A percentile compares a stretch with the other conserved stretches of the same genome.
phyloP scores from a whole-genome alignment of 2,888 invertebrate species.

The Melieria picta region DNA sequence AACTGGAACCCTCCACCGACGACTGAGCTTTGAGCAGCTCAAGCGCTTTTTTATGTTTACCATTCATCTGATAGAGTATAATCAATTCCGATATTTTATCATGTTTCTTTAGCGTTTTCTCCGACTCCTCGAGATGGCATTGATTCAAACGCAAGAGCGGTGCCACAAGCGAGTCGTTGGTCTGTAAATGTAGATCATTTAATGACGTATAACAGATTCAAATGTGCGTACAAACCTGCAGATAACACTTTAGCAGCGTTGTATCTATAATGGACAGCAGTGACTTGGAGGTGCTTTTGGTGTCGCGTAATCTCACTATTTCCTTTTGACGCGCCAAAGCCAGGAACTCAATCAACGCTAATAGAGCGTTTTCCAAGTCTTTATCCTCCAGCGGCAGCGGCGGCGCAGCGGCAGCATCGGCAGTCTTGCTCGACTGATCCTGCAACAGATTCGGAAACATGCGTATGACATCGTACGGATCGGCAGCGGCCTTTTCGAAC shows the following conservation, averaged over 20 bases:
- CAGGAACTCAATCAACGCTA: conserved; percentile 90
- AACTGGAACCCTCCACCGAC: conserved; percentile 71
- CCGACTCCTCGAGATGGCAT: conserved; percentile 94
- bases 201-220: background rate
- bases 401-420: conserved; percentile 33
- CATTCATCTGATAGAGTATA: conserved; percentile 94
- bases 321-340: conserved; percentile 76
- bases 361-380: conserved; percentile 86
- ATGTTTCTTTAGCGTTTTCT: conserved; percentile 85
- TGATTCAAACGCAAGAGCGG: conserved; percentile 90
- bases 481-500: conserved; percentile 88
- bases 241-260: conserved; percentile 94
- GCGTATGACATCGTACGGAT: conserved; percentile 94
- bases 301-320: conserved; percentile 60
- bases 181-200: conserved; percentile 69
- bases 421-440: conserved; percentile 50
- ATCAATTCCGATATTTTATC: conserved; percentile 93
- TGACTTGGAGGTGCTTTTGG: conserved; percentile 57
- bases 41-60: conserved; percentile 90
- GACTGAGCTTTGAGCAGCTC: conserved; percentile 85
- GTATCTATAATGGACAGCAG: conserved; percentile 95
- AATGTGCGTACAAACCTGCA: conserved; percentile 72
- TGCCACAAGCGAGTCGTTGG: conserved; percentile 94
- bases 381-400: conserved; percentile 73
- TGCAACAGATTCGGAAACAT: conserved; percentile 86